Evolutionary conservation across 2,113 vertebrate genomes (phyloP).

Genomic region (Elanoides forficatus): DNA sequence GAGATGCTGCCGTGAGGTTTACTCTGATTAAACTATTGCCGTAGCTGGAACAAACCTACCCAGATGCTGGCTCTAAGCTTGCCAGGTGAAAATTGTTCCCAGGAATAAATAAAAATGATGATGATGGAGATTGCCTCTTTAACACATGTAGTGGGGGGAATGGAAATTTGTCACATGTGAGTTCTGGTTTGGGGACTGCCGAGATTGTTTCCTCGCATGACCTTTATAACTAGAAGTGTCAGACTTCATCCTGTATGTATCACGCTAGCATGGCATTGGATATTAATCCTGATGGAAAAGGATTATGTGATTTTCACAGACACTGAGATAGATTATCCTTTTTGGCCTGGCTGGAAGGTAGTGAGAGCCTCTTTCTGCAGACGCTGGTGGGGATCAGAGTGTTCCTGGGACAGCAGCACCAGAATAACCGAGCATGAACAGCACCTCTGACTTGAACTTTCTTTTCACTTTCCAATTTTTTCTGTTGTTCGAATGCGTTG

Average conservation of each 20-base stretch:
- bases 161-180: not conserved
- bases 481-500: not conserved
- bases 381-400: not conserved
- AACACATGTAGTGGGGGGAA: not conserved
- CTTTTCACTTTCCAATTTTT: not conserved
- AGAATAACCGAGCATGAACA: not conserved
- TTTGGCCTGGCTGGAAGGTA: not conserved
- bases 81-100: not conserved
- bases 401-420: not conserved
- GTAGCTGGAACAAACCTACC: not conserved
- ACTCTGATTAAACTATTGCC: not conserved
- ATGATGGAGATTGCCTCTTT: slow-evolving; percentile 10
- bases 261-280: slow-evolving; percentile 10
- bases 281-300: slow-evolving; percentile 61
- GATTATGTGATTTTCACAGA: slow-evolving; percentile 50
- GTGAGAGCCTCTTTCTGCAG: not conserved
- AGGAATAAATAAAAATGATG: slow-evolving; percentile 9
- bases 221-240: slow-evolving; percentile 37
- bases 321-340: slow-evolving; percentile 33
- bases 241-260: slow-evolving; percentile 24
- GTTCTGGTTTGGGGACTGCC: not conserved
- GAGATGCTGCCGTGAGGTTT: not conserved
- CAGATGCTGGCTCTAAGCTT: not conserved
- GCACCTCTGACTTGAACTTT: not conserved
- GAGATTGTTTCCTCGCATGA: not conserved